phyloP scores from a whole-genome alignment of 2,888 invertebrate genomes.

The Galeopsomyia nigrocyanea region DNA sequence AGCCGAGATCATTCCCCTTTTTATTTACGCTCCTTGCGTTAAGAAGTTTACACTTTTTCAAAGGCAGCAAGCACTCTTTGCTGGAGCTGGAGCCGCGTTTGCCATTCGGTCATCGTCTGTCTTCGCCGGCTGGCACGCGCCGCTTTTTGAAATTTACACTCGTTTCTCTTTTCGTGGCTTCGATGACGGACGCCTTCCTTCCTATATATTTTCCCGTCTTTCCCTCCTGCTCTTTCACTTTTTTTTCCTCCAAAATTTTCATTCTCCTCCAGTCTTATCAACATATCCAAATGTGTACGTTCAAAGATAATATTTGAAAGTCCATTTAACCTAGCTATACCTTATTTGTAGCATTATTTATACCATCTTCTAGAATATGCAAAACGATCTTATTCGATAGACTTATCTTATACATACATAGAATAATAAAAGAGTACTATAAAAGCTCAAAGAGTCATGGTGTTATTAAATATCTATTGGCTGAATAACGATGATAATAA shows the following conservation, averaged over 20 bases:
- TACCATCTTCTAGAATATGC: too few relatives aligned
- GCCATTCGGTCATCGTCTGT: constrained; percentile 65
- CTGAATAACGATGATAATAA: too few relatives aligned
- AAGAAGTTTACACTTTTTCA: constrained; percentile 42
- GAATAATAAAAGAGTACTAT: too few relatives aligned
- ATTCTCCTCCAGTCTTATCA: background rate
- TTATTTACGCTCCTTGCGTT: constrained; percentile 59
- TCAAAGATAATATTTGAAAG: too few relatives aligned
- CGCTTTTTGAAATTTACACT: constrained; percentile 43
- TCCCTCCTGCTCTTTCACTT: background rate
- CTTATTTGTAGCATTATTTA: too few relatives aligned
- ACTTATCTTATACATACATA: too few relatives aligned
- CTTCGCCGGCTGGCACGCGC: constrained; percentile 52
- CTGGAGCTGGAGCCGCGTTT: constrained; percentile 54
- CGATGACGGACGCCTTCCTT: constrained; percentile 35
- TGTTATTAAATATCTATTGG: too few relatives aligned
- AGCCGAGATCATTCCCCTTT: constrained; percentile 52
- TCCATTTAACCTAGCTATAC: too few relatives aligned
- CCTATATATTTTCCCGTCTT: constrained; percentile 19
- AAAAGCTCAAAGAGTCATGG: too few relatives aligned
- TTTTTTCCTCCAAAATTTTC: constrained; percentile 11
- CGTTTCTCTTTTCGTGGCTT: background rate
- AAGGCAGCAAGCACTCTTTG: constrained; percentile 52
- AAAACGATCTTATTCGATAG: too few relatives aligned
- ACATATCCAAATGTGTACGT: too few relatives aligned